phyloP scores from a whole-genome alignment of 2,113 vertebrate species.

The Fulica atra region DNA sequence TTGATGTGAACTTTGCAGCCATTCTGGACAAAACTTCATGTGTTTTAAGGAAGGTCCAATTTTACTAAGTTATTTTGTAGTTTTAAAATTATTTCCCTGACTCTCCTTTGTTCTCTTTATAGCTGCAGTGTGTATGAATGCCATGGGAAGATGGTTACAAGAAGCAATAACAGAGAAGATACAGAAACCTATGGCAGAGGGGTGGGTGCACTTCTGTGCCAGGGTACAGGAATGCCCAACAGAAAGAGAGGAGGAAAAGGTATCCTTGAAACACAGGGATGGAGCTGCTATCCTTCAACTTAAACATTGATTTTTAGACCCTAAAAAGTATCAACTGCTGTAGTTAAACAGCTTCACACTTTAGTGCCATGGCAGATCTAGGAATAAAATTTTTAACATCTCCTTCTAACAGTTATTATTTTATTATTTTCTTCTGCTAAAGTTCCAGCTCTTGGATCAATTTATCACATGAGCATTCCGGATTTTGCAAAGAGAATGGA shows the following conservation, averaged over 20 bases:
- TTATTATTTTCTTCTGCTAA: background rate
- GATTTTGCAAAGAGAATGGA: background rate
- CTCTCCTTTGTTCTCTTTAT: background rate
- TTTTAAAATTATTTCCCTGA: background rate
- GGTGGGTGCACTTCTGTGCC: background rate
- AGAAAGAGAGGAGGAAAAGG: background rate
- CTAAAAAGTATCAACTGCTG: background rate
- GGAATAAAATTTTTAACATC: background rate
- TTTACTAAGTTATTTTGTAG: background rate
- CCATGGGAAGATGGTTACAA: accelerated
- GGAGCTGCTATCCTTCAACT: background rate
- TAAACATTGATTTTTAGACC: background rate
- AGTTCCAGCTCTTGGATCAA: background rate
- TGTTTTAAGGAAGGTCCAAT: background rate
- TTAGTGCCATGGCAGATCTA: background rate
- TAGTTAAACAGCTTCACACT: background rate
- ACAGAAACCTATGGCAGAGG: background rate
- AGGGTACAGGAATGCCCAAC: background rate
- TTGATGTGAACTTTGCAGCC: background rate
- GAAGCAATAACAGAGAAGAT: background rate
- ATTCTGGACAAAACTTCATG: background rate
- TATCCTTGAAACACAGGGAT: background rate
- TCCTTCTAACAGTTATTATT: background rate
- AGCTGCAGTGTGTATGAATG: background rate
- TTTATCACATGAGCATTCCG: background rate